phyloP scores from a whole-genome alignment of 1,140 invertebrate genomes.

The Hesperophylax magnus region DNA sequence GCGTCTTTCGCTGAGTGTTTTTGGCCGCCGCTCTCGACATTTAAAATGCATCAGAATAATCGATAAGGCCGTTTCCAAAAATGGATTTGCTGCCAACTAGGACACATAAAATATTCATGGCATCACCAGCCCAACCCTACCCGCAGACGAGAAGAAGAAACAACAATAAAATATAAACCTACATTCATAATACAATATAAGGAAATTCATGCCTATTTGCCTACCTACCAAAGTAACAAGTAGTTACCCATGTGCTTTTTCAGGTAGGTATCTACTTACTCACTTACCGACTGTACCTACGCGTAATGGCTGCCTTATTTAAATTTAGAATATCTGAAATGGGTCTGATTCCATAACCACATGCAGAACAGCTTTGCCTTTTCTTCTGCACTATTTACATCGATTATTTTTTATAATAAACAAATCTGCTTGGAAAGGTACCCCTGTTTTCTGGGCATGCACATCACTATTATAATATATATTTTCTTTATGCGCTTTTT shows the following conservation, averaged over 20 bases:
- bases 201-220: too few species aligned
- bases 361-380: background rate
- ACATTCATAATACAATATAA: too few species aligned
- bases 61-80: background rate
- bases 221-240: too few species aligned
- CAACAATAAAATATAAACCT: too few species aligned
- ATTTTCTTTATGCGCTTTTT: background rate
- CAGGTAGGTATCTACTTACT: too few species aligned
- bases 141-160: too few species aligned
- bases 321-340: background rate
- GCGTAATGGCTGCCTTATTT: conserved; percentile 25
- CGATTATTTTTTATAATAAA: conserved; percentile 1
- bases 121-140: too few species aligned
- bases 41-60: conserved; percentile 2
- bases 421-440: conserved; percentile 8
- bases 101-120: background rate
- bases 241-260: too few species aligned
- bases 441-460: too few species aligned
- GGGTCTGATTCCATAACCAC: background rate
- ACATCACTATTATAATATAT: too few species aligned
- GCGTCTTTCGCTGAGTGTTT: background rate
- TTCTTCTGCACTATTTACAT: too few species aligned
- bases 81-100: background rate
- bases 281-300: background rate
- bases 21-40: background rate